Evolutionary conservation across 2,797 vertebrate species (phyloP).

Genomic region (Parauchenoglanis punctatus): DNA sequence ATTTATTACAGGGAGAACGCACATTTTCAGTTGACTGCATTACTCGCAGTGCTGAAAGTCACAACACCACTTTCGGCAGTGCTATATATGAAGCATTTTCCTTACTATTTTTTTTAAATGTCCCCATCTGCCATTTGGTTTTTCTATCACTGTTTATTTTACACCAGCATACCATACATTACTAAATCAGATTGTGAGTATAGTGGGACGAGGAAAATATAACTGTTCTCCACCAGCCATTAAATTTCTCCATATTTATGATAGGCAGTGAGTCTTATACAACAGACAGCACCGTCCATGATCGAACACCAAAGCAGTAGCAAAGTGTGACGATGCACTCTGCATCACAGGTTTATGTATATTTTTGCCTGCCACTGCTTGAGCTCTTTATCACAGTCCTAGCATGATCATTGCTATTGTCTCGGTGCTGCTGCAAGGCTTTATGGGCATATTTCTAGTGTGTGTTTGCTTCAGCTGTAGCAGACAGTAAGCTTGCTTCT

Average conservation of each 20-base stretch:
- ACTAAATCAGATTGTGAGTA: not conserved
- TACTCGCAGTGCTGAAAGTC: not conserved
- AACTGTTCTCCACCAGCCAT: not conserved
- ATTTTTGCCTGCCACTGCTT: not conserved
- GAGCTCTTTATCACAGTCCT: not conserved
- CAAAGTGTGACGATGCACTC: not conserved
- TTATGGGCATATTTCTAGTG: slow-evolving; percentile 8
- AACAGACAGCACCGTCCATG: not conserved
- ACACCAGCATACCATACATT: not conserved
- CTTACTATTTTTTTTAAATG: not conserved
- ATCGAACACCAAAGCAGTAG: not conserved
- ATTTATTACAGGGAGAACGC: not conserved
- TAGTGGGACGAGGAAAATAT: not conserved
- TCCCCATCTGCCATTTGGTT: not conserved
- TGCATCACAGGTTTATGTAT: not conserved
- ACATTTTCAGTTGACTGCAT: not conserved
- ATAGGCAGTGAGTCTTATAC: not conserved
- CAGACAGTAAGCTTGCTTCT: slow-evolving; percentile 19
- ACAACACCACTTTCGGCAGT: not conserved
- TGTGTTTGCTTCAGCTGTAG: slow-evolving; percentile 15
- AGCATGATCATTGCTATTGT: slow-evolving; percentile 1
- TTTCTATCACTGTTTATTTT: not conserved
- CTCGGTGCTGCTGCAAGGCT: not conserved
- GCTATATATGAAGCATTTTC: not conserved
- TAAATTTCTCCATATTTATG: not conserved